Evolutionary conservation across 2,888 invertebrate species (phyloP).

Genomic region (Polydesmus complanatus): DNA sequence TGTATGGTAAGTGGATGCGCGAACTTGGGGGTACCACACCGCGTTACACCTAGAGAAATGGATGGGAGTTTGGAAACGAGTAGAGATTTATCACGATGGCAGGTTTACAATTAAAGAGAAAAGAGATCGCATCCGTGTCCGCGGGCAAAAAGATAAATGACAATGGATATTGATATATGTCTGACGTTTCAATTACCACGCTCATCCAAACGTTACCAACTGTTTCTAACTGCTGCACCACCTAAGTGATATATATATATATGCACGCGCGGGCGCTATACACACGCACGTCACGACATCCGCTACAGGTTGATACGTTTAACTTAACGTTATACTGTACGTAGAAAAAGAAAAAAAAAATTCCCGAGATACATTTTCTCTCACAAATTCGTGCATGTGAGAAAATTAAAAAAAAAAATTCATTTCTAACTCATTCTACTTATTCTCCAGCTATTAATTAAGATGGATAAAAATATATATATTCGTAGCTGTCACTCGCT

Average conservation of each 20-base stretch:
- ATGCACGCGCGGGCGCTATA: too few relatives aligned
- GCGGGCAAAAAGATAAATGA: slow-evolving; percentile 14
- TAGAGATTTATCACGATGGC: slow-evolving; percentile 6
- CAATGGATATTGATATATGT: slow-evolving; percentile 10
- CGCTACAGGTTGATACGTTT: too few relatives aligned
- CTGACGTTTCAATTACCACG: slow-evolving; percentile 14
- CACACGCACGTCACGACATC: too few relatives aligned
- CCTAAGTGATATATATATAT: too few relatives aligned
- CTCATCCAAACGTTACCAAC: slow-evolving; percentile 12
- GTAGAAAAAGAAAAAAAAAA: neutral
- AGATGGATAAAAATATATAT: too few relatives aligned
- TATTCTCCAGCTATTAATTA: too few relatives aligned
- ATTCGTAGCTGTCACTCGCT: too few relatives aligned
- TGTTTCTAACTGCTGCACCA: neutral
- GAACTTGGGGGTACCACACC: neutral
- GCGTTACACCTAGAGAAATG: too few relatives aligned
- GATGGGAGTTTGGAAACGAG: neutral
- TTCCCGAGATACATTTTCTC: too few relatives aligned
- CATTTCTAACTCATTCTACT: too few relatives aligned
- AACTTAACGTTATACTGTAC: neutral
- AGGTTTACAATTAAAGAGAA: slow-evolving; percentile 12
- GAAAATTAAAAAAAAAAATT: too few relatives aligned
- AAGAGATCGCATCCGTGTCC: slow-evolving; percentile 9
- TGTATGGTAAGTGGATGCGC: neutral
- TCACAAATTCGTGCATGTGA: too few relatives aligned